These are phyloP conservation scores for Papilio gigon DNA, from an alignment of 2,888 invertebrate species.

Conservation along the genomic window DNA sequence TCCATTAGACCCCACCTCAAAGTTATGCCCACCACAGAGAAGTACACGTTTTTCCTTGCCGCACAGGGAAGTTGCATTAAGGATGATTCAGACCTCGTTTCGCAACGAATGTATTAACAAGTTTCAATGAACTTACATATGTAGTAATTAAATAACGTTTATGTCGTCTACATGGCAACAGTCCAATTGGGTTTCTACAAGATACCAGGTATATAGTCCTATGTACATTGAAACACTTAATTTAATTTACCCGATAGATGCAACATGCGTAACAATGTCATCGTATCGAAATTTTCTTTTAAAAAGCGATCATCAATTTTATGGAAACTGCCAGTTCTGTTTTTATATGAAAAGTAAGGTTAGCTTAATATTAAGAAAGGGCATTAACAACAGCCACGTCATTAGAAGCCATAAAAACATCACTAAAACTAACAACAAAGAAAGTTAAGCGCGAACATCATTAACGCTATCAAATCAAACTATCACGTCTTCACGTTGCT, in stretches of 20 bases:
- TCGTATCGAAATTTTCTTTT: no score
- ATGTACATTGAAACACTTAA: not conserved
- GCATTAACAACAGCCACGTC: not conserved
- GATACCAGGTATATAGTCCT: not conserved
- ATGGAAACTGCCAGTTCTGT: no score
- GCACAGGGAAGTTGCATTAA: no score
- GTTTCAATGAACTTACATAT: not conserved
- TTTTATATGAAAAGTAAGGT: no score
- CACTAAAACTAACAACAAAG: conserved; percentile 32
- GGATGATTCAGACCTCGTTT: no score
- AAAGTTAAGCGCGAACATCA: conserved; percentile 45
- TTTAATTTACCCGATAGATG: not conserved
- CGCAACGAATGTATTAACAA: not conserved
- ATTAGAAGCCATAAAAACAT: conserved; percentile 15
- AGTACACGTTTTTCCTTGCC: no score
- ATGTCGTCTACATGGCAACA: not conserved
- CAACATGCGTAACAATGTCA: not conserved
- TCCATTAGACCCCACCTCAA: no score
- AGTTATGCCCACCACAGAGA: no score
- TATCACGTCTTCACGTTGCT: conserved; percentile 60
- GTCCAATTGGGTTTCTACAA: conserved; percentile 6
- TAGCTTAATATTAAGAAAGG: not conserved
- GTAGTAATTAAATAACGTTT: not conserved
- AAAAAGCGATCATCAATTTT: no score
- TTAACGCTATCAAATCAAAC: conserved; percentile 54